A percentile compares a stretch with the other conserved stretches of the same genome.
Evolutionary conservation across 2,113 vertebrate species (phyloP).

Genomic region (Balaenoptera acutorostrata): DNA sequence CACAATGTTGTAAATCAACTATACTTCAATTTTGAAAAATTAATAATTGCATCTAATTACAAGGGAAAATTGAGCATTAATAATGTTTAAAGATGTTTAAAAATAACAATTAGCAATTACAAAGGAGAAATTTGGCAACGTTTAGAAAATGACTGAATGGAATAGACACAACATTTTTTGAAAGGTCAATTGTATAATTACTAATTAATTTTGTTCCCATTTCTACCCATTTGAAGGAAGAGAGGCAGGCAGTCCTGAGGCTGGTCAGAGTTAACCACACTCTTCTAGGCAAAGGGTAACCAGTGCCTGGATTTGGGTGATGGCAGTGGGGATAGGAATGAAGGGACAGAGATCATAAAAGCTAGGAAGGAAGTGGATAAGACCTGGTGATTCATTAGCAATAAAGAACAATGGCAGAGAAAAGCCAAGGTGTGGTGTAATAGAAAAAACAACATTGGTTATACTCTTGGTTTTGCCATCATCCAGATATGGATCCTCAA

Average conservation of each 20-base stretch:
- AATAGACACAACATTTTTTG: not conserved
- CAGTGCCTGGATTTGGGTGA: not conserved
- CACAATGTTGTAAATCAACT: not conserved
- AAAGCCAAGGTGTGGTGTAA: conserved; percentile 1
- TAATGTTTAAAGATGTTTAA: conserved; percentile 10
- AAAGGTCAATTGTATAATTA: conserved; percentile 16
- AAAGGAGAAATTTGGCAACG: conserved; percentile 40
- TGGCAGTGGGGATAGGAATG: not conserved
- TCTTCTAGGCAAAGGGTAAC: not conserved
- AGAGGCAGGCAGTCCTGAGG: not conserved
- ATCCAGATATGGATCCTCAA: not conserved
- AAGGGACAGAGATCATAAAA: conserved; percentile 8
- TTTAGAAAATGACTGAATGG: conserved; percentile 17
- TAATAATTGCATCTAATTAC: conserved; percentile 39
- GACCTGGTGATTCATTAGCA: not conserved
- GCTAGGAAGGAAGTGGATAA: conserved; percentile 5
- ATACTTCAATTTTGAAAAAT: not conserved
- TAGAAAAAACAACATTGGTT: not conserved
- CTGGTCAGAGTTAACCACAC: not conserved
- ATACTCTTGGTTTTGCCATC: not conserved
- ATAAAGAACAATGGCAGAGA: conserved; percentile 1
- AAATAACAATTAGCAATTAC: conserved; percentile 31
- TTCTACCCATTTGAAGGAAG: not conserved
- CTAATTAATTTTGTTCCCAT: conserved; percentile 31
- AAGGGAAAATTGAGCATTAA: conserved; percentile 17